Percentiles rank a stretch among this genome's conserved stretches.
Conservation (phyloP, 2,888 invertebrate genomes). For the Mellilla xanthometata region DNA sequence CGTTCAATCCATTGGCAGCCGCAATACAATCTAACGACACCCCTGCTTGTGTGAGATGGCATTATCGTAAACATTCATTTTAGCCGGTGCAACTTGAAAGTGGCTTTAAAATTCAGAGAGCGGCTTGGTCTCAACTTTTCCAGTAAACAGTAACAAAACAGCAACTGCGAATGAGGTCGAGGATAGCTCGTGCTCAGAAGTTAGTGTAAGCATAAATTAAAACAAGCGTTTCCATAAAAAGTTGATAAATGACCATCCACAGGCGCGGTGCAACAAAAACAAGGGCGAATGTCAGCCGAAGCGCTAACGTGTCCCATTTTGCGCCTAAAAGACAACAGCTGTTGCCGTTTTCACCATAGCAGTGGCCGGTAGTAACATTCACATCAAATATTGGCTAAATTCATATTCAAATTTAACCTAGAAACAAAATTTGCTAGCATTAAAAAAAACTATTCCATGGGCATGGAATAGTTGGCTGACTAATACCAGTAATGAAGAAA, state of each 20-base stretch:
- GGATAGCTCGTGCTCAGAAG: conserved; percentile 69
- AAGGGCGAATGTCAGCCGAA: conserved; percentile 67
- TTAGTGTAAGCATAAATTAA: conserved; percentile 80
- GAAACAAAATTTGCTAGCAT: no score
- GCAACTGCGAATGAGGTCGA: conserved; percentile 71
- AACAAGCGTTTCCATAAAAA: conserved; percentile 78
- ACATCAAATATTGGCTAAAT: conserved; percentile 25
- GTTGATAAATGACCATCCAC: conserved; percentile 78
- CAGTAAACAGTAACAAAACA: conserved; percentile 63
- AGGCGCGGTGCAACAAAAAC: conserved; percentile 74
- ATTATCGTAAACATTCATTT: conserved; percentile 46
- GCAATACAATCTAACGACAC: conserved; percentile 30
- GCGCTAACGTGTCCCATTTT: conserved; percentile 78
- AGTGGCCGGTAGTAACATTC: conserved; percentile 39
- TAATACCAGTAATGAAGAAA: no score
- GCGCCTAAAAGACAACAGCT: conserved; percentile 68
- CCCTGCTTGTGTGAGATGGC: conserved; percentile 34
- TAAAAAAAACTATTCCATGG: no score
- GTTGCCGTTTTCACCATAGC: conserved; percentile 58
- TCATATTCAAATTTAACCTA: background rate
- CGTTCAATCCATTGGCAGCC: conserved; percentile 18
- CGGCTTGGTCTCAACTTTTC: conserved; percentile 45
- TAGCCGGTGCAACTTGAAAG: conserved; percentile 36
- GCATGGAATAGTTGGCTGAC: no score
- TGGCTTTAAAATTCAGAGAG: conserved; percentile 50